phyloP scores from a whole-genome alignment of 1,140 invertebrate genomes.

The Apis laboriosa region DNA sequence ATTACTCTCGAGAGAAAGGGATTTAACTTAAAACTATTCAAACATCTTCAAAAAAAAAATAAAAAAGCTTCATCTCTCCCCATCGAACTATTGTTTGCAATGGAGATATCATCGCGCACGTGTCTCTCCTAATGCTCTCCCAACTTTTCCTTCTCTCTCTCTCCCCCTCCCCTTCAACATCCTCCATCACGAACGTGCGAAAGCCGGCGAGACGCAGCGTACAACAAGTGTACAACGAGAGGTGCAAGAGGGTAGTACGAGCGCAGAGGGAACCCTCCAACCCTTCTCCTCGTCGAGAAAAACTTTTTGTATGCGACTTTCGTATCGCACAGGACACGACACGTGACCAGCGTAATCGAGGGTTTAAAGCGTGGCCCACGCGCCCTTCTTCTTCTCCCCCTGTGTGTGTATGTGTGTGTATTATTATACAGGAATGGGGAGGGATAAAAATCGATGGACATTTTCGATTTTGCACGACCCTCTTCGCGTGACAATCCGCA shows the following conservation, averaged over 20 bases:
- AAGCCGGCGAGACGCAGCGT: neutral
- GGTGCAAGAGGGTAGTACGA: conserved; percentile 28
- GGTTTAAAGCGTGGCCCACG: conserved; percentile 71
- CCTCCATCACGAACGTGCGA: conserved; percentile 43
- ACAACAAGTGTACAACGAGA: neutral
- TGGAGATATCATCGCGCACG: conserved; percentile 52
- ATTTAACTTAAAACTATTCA: no score
- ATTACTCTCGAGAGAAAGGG: no score
- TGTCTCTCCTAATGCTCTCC: conserved; percentile 44
- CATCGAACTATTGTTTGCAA: conserved; percentile 56
- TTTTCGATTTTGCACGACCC: conserved; percentile 58
- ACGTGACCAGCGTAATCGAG: conserved; percentile 77
- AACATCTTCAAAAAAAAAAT: no score
- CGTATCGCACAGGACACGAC: conserved; percentile 74
- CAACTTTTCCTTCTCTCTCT: conserved; percentile 47
- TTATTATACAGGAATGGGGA: neutral
- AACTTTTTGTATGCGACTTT: conserved; percentile 77
- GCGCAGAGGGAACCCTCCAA: conserved; percentile 11
- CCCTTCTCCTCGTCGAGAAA: conserved; percentile 45
- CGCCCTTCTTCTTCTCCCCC: neutral
- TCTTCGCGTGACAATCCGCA: no score
- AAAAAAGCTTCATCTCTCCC: conserved; percentile 18
- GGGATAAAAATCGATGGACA: neutral
- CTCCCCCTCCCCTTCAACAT: neutral
- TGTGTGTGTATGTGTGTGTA: no score